Evolutionary conservation across 2,888 invertebrate species (phyloP), one percentile per base, ranked within the genome.

Genomic region (Gryllus longicercus): DNA sequence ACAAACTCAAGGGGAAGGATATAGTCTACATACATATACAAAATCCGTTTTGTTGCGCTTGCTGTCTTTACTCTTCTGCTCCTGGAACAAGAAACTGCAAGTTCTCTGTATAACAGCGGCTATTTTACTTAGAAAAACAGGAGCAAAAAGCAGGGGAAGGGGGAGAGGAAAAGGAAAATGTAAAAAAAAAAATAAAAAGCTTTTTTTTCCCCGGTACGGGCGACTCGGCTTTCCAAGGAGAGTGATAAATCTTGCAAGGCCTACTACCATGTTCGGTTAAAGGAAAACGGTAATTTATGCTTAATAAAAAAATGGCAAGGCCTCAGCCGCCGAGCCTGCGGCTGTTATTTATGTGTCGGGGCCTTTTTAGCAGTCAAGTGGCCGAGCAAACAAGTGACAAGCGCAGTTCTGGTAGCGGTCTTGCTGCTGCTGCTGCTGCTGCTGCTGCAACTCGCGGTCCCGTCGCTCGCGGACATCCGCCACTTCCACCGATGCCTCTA

Each of bases 71-170:
- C 63, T 63, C 14, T n/a, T 14, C 63, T 18, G 63, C 63, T 63
- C 63, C 63, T 63, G 63, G 63, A 63, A 63, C 63, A 63, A 63
- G 63, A 63, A 63, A 63, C 63, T 63, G 63, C 63, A 63, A 63
- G 63, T 63, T 63, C 63, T 63, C 63, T 63, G 63, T 63, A 63
- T 18, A 63, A 63, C 63, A 63, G 63, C 63, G 63, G 63, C 63
- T 63, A 63, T 63, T 63, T 63, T 63, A 63, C 63, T 63, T 63
- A 14, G 63, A 63, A 63, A 63, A 63, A 63, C 63, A 63, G 16
- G 63, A 63, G n/a, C 63, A 63, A 63, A 63, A 63, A 63, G 63
- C 63, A n/a, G 63, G 3, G 63, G 63, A 11, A 63, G n/a, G 38
- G 38, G 38, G 38, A 38, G 38, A 38, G 38, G 38, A 38, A 38